Evolutionary conservation across 2,113 vertebrate genomes (phyloP), one percentile per base, ranked within the genome.

Genomic region (Periophthalmodon schlosseri): DNA sequence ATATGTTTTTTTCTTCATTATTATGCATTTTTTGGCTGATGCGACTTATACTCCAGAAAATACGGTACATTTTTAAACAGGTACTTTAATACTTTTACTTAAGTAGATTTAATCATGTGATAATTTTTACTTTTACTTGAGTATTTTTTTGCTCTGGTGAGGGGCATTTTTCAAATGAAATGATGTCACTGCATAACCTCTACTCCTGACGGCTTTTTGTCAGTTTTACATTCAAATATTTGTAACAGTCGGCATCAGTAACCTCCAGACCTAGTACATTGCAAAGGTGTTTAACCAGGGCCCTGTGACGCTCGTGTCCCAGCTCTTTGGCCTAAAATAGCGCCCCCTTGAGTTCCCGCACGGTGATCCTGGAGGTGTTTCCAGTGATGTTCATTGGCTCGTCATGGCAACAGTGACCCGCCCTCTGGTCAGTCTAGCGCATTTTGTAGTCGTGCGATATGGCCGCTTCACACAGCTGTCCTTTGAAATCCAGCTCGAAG

Each of bases 381-480:
- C 79, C 73, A 24, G 77, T 77, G 69, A 74, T 83, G 76, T n/a
- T 82, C 68, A 63, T 56, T 24, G 47, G 58, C 33, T 49, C 9
- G 81, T 50, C 0, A 49, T 70, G 24, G 50, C 67, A 28, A 87
- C 88, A 58, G 28, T 10, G 21, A 6, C 24, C 10, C 28, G 73
- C 78, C 75, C 60, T 70, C 23, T 50, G 4, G 80, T 46, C 64
- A 24, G 60, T 58, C 77, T 97, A 99, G 75, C 96, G 97, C 98
- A 99, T 99, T 91, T 96, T 98, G 93, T 99, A 99, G 94, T 99
- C 96, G 57, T 99, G 97, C 86, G 95, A 94, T 85, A 99, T 95
- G 58, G 96, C 96, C 28, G 95, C 95, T 93, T 99, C 98, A 72
- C 96, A 97, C 57, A 99, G 94, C 92, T 99, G 98, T 76, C 98